Evolutionary conservation across 2,888 invertebrate genomes (phyloP), one percentile per base, ranked within the genome.

Genomic region (Lomographa bimaculata): DNA sequence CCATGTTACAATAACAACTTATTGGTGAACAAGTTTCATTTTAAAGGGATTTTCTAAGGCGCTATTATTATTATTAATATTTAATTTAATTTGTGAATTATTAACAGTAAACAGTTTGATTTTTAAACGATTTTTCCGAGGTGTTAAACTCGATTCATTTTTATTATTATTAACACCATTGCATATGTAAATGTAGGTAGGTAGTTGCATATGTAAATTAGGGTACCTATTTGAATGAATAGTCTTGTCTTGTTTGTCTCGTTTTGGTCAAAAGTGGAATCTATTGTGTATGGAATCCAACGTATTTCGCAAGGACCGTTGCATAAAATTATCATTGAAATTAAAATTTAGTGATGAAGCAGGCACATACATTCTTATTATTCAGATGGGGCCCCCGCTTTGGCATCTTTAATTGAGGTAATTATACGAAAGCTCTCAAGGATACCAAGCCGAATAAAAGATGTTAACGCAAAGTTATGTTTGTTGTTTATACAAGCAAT

Each of bases 261-360:
- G 61, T 51, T 60, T 46, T 14, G 5, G 5, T 11, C 39, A 42
- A 54, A 60, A 60, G 48, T 50, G 33, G 51, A 50, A 55, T 46
- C 34, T 51, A 54, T 60, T 54, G 53, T 58, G 18, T 46, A 58
- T 48, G n/a, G n/a, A n/a, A n/a, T n/a, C 14, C 43, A 44, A 12
- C 58, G 8, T 17, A 7, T 55, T 54, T 47, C 38, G 41, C 47
- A 50, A 25, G 36, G 37, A 52, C 46, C 43, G 40, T 48, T 55
- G 56, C 42, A 54, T 59, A 53, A 54, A 53, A 57, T 57, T 53
- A 59, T 56, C 42, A 18, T 54, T 46, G 21, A 26, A 45, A 53
- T 52, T 9, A 26, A 30, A 36, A 27, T 14, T 12, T 14, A 21
- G 10, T 12, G 23, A 23, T 11, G 6, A 17, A 19, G n/a, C 17